Percentiles rank a stretch among this genome's conserved stretches.
Evolutionary conservation across 2,113 vertebrate genomes (phyloP).

Genomic region (Mobula hypostoma): DNA sequence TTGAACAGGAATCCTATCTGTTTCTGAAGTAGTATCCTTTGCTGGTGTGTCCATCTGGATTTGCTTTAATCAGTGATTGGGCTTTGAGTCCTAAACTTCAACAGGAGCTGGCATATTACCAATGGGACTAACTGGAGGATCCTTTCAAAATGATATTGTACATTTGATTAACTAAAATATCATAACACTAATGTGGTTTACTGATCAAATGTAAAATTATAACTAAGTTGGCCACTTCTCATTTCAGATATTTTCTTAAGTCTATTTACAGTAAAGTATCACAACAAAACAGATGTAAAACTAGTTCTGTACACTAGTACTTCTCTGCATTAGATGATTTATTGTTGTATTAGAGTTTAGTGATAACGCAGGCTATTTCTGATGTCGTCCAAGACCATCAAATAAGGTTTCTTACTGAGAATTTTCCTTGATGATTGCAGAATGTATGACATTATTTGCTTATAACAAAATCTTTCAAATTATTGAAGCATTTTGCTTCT

Average conservation of each 20-base stretch:
- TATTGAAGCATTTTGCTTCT: conserved; percentile 18
- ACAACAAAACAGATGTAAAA: conserved; percentile 1
- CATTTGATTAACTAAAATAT: background rate
- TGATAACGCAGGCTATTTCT: background rate
- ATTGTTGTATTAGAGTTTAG: background rate
- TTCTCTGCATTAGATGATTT: background rate
- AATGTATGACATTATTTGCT: background rate
- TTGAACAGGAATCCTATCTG: too few species aligned
- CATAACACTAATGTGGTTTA: background rate
- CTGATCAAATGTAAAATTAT: background rate
- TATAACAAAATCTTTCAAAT: background rate
- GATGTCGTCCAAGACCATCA: background rate
- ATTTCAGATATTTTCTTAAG: background rate
- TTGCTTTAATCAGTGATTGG: too few species aligned
- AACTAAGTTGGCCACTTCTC: background rate
- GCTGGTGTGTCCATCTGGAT: too few species aligned
- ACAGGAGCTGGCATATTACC: too few species aligned
- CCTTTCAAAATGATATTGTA: background rate
- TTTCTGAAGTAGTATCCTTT: too few species aligned
- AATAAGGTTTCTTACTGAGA: conserved; percentile 16
- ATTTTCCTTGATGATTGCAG: conserved; percentile 1
- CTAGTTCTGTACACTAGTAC: background rate
- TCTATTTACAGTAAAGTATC: background rate
- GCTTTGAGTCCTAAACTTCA: too few species aligned
- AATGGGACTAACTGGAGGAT: too few species aligned